A percentile compares a stretch with the other conserved stretches of the same genome.
Conservation (phyloP, 2,888 invertebrate species). For the Sinodicranocentrus sp. region DNA sequence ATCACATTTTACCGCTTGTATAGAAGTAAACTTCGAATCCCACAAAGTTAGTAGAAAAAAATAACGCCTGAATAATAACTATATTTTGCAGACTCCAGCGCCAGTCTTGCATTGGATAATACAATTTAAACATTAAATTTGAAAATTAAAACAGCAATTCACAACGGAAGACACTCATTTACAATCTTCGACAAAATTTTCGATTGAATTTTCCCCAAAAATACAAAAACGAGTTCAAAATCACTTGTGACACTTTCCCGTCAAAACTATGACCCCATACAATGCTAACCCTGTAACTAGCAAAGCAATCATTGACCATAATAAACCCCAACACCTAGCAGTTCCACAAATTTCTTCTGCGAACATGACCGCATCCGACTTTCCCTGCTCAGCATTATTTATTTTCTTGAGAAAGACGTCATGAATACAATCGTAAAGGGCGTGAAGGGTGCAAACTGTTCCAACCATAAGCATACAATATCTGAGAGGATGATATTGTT, state of each 20-base stretch:
- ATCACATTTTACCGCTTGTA: no score
- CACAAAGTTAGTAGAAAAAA: no score
- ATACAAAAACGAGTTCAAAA: no score
- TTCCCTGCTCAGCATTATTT: conserved; percentile 67
- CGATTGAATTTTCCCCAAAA: no score
- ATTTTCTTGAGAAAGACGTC: conserved; percentile 71
- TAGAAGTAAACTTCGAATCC: no score
- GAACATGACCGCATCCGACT: conserved; percentile 73
- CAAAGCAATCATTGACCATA: conserved; percentile 70
- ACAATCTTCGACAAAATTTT: no score
- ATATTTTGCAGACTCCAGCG: no score
- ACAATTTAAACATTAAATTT: no score
- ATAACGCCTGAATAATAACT: no score
- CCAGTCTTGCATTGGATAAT: no score
- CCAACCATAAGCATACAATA: conserved; percentile 70
- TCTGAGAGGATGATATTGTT: conserved; percentile 63
- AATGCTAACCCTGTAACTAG: conserved; percentile 54
- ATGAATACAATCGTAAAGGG: conserved; percentile 72
- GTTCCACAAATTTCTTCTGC: conserved; percentile 72
- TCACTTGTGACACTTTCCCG: conserved; percentile 60
- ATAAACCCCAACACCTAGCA: conserved; percentile 70
- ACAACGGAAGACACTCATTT: no score
- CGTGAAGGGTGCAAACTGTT: conserved; percentile 73
- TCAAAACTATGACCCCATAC: conserved; percentile 66
- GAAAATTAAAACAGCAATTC: no score